Evolutionary conservation across 2,888 invertebrate genomes (phyloP).

Genomic region (Sinohyriopsis cumingii): DNA sequence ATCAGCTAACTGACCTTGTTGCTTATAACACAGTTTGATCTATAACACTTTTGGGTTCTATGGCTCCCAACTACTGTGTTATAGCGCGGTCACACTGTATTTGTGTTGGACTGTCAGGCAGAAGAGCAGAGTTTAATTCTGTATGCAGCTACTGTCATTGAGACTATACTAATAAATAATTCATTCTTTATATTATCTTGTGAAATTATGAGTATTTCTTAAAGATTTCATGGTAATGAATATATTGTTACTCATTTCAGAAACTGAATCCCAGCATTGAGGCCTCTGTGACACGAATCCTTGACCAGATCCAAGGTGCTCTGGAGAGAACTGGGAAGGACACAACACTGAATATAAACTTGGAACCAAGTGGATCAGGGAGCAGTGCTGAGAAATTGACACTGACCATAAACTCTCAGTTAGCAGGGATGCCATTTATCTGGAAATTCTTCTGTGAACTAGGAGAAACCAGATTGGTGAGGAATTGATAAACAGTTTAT

Average conservation of each 20-base stretch:
- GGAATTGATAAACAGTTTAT: not conserved
- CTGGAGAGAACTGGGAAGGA: slow-evolving; percentile 47
- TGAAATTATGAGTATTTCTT: no score
- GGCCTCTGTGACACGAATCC: slow-evolving; percentile 55
- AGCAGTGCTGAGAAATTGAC: slow-evolving; percentile 24
- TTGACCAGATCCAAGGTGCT: slow-evolving; percentile 56
- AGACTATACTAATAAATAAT: no score
- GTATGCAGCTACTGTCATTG: no score
- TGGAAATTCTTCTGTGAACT: slow-evolving; percentile 57
- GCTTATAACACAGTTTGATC: no score
- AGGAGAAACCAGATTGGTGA: slow-evolving; percentile 53
- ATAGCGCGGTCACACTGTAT: no score
- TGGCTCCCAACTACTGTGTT: no score
- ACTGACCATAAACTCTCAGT: slow-evolving; percentile 50
- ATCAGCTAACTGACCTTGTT: no score
- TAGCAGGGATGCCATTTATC: slow-evolving; percentile 63
- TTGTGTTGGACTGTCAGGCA: no score
- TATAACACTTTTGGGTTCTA: no score
- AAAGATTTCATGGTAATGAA: no score
- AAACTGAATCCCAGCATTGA: slow-evolving; percentile 64
- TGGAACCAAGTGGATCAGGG: slow-evolving; percentile 1
- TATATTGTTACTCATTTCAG: slow-evolving; percentile 31
- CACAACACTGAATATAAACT: slow-evolving; percentile 27
- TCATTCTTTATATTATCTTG: no score
- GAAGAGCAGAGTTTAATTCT: no score